These are phyloP conservation scores for Microtus richardsoni DNA, from an alignment of 2,113 vertebrate genomes.

Conservation along the genomic window DNA sequence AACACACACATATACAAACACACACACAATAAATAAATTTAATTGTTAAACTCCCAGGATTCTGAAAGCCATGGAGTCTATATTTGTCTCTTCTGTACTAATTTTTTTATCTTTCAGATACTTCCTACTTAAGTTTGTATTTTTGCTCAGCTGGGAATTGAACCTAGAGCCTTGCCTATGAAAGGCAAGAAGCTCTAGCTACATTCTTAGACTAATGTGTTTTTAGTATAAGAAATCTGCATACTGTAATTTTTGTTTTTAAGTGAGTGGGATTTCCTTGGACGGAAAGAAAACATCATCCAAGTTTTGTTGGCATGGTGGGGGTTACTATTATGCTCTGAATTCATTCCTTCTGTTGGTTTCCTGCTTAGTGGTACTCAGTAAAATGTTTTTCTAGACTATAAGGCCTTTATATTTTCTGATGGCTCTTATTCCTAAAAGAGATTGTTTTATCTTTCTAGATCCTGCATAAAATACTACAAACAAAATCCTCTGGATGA, in stretches of 20 bases:
- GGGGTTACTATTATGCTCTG: background rate
- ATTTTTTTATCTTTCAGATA: background rate
- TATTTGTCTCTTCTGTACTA: background rate
- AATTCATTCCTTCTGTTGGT: background rate
- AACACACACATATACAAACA: background rate
- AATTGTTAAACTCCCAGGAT: background rate
- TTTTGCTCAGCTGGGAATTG: background rate
- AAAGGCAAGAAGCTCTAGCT: background rate
- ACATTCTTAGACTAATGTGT: background rate
- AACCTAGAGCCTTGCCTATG: background rate
- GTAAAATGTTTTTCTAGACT: background rate
- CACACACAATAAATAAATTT: background rate
- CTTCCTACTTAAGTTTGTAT: background rate
- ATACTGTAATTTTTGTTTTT: background rate
- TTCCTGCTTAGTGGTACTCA: background rate
- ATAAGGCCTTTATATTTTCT: slow-evolving; percentile 24
- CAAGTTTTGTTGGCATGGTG: background rate
- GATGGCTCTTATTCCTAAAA: background rate
- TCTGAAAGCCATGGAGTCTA: background rate
- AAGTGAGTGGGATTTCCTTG: slow-evolving; percentile 31
- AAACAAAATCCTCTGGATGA: slow-evolving; percentile 93
- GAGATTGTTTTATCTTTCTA: slow-evolving; percentile 75
- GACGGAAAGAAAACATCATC: background rate
- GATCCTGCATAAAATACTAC: slow-evolving; percentile 95
- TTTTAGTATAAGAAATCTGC: background rate